Percentiles rank a stretch among this genome's conserved stretches.
Evolutionary conservation across 1,140 invertebrate species (phyloP).

Genomic region (Mya arenaria): DNA sequence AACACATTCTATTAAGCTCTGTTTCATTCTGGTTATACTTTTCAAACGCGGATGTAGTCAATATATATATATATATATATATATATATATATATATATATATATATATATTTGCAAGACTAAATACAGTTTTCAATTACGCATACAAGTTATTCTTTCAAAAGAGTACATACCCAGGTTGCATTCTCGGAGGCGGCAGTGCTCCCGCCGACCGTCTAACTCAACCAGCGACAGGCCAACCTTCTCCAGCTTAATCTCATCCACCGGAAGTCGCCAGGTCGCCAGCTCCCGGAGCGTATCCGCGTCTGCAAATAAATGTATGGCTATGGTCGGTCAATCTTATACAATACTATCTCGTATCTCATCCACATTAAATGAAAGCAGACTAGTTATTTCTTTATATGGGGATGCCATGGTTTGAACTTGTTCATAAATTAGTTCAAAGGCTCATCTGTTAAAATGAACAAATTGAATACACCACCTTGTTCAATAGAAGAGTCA

Average conservation of each 20-base stretch:
- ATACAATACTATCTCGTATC: neutral
- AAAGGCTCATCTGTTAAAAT: too few species aligned
- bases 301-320: conserved; percentile 82
- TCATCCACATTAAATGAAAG: neutral
- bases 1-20: too few species aligned
- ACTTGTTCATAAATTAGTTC: neutral
- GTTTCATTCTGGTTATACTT: too few species aligned
- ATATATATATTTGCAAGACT: too few species aligned
- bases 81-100: too few species aligned
- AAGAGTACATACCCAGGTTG: conserved; percentile 91
- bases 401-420: neutral
- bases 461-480: conserved; percentile 63
- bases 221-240: conserved; percentile 73
- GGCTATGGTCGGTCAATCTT: neutral
- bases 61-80: too few species aligned
- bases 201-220: conserved; percentile 79
- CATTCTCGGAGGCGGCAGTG: conserved; percentile 89
- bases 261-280: conserved; percentile 84
- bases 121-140: too few species aligned
- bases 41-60: too few species aligned
- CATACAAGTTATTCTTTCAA: too few species aligned
- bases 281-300: conserved; percentile 85
- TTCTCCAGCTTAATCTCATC: conserved; percentile 82
- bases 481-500: conserved; percentile 83
- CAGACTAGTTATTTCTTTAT: neutral